phyloP scores from a whole-genome alignment of 2,113 vertebrate species.

The Peromyscus californicus region DNA sequence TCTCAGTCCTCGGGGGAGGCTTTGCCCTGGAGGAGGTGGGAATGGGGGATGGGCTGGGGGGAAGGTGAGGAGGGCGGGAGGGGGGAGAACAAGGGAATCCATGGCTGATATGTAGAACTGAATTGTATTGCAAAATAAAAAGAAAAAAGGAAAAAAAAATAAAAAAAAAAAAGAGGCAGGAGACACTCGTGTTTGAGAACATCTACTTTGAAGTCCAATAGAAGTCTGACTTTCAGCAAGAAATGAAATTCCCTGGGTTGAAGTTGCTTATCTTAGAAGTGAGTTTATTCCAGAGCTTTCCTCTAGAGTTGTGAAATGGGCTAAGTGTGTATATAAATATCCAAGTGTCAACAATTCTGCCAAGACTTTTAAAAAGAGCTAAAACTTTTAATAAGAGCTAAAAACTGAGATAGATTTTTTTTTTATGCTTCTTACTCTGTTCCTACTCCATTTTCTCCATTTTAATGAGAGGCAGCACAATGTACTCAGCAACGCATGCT shows the following conservation, averaged over 20 bases:
- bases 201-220: not conserved
- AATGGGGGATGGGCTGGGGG: too few relatives aligned
- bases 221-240: not conserved
- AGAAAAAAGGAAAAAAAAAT: too few relatives aligned
- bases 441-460: too few relatives aligned
- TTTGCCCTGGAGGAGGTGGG: too few relatives aligned
- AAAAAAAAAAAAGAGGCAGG: not conserved
- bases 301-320: not conserved
- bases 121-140: too few relatives aligned
- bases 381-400: not conserved
- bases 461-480: not conserved
- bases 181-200: not conserved
- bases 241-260: not conserved
- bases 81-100: too few relatives aligned
- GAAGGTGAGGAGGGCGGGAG: too few relatives aligned
- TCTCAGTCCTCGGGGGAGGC: too few relatives aligned
- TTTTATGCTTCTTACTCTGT: accelerated
- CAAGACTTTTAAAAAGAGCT: not conserved
- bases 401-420: not conserved
- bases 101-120: too few relatives aligned
- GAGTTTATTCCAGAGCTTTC: not conserved
- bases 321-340: not conserved
- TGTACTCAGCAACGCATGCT: not conserved
- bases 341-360: not conserved
- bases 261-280: not conserved